Percentiles rank a stretch among this genome's conserved stretches.
These are phyloP conservation scores for Astropecten irregularis DNA, from an alignment of 53 echinoderm and acorn worm genomes.

Conservation along the genomic window DNA sequence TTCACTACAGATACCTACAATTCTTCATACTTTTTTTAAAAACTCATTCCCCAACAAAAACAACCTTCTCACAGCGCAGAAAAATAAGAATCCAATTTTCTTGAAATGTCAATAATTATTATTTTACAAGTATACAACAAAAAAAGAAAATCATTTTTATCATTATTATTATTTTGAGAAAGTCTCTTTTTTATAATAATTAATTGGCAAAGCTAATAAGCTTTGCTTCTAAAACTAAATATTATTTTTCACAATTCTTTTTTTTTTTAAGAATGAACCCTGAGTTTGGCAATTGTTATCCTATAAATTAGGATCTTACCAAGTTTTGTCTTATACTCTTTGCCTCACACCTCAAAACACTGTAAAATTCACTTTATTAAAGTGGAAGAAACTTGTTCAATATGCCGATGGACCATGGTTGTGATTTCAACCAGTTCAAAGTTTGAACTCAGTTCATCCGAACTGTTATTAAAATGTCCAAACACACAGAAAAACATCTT, in stretches of 20 bases:
- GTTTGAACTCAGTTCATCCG: background rate
- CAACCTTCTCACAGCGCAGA: background rate
- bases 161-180: constrained; percentile 17
- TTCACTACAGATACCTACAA: too few species aligned
- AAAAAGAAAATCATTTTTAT: background rate
- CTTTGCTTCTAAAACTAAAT: constrained; percentile 35
- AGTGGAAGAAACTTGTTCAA: constrained; percentile 46
- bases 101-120: constrained; percentile 16
- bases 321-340: background rate
- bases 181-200: constrained; percentile 26
- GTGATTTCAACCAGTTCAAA: constrained; percentile 28
- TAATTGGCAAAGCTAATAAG: constrained; percentile 26
- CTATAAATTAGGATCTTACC: background rate
- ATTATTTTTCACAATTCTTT: too few species aligned
- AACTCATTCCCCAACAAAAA: too few species aligned
- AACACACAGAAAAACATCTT: background rate
- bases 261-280: constrained; percentile 13
- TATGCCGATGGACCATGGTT: background rate
- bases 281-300: constrained; percentile 19
- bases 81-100: background rate
- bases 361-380: constrained; percentile 43
- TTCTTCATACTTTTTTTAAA: too few species aligned
- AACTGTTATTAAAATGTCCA: background rate
- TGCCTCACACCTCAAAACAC: constrained; percentile 29
- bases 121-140: constrained; percentile 50